These are phyloP conservation scores for Megastigmus dorsalis DNA, from an alignment of 2,888 invertebrate species.

Conservation along the genomic window DNA sequence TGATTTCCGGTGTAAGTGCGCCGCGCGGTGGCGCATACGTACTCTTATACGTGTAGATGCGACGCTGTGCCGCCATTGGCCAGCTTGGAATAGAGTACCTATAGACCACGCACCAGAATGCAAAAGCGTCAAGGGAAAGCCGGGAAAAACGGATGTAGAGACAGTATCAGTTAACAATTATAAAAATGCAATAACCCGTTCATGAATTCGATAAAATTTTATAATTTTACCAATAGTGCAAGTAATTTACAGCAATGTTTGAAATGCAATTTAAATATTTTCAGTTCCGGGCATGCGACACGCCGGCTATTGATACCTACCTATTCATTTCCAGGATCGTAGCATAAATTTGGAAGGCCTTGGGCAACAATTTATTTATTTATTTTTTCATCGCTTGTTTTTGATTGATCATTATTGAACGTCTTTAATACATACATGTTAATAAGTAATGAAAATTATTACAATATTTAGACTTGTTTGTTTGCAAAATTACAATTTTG, in stretches of 20 bases:
- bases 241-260: background rate
- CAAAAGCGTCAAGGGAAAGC: background rate
- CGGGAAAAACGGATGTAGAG: background rate
- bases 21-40: background rate
- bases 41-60: background rate
- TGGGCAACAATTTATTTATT: background rate
- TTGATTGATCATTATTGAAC: too few relatives aligned
- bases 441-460: too few relatives aligned
- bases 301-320: constrained; percentile 15
- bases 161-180: too few relatives aligned
- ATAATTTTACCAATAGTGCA: background rate
- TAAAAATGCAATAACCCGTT: too few relatives aligned
- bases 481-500: too few relatives aligned
- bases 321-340: background rate
- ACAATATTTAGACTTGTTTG: too few relatives aligned
- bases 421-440: too few relatives aligned
- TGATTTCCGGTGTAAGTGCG: constrained; percentile 43
- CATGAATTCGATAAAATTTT: background rate
- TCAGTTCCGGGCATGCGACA: constrained; percentile 16
- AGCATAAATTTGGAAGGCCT: background rate
- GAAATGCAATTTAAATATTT: background rate
- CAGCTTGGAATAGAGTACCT: background rate
- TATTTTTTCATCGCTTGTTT: background rate
- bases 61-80: constrained; percentile 19
- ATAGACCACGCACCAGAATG: background rate